Base-by-base conservation (phyloP, 1,140 invertebrate species). In the Drosophila murphyi region DNA sequence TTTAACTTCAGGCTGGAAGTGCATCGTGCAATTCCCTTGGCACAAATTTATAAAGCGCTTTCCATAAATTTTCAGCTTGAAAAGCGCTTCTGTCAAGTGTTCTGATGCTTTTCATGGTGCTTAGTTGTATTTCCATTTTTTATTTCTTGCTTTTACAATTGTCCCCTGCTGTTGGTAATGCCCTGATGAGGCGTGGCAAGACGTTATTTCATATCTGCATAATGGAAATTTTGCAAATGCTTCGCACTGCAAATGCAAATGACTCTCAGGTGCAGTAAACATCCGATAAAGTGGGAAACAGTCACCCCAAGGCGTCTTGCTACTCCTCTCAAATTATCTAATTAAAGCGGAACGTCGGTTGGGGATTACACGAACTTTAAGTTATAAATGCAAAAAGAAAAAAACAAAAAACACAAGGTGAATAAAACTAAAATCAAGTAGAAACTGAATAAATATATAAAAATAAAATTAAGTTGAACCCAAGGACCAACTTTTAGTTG, bases 181-280 rank as follows among this genome's bases (percentile, higher is more conserved):
- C 6, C 32, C 32, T 37, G 34, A 43, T 47, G 43, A 20, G 57
- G 56, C 71, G 48, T 73, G 55, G n/a, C 68, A n/a, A 45, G 37
- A 29, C 81, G 80, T 73, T 82, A 71, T 50, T 69, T 82, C 63
- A 78, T 77, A 82, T 80, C 76, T 82, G 80, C 67, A 88, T 83
- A 87, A 87, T 88, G 79, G 82, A 87, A 87, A 88, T 76, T 87
- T 87, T 88, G 83, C 83, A 73, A 87, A 82, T 88, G 80, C 80
- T 88, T 87, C 72, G 83, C 82, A 87, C 74, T 87, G 80, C 82
- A 88, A 87, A 87, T 82, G 75, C 78, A 57, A 65, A 57, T 52
- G 63, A 52, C 56, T 10, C 65, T 39, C 73, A 82, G 67, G 72
- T 80, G 76, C 56, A 55, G 29, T 12, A 37, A 48, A 41, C 35